A percentile compares a stretch with the other conserved stretches of the same genome.
Conservation (phyloP, 2,113 vertebrate genomes). For the Gnathonemus echidnorhynchus region DNA sequence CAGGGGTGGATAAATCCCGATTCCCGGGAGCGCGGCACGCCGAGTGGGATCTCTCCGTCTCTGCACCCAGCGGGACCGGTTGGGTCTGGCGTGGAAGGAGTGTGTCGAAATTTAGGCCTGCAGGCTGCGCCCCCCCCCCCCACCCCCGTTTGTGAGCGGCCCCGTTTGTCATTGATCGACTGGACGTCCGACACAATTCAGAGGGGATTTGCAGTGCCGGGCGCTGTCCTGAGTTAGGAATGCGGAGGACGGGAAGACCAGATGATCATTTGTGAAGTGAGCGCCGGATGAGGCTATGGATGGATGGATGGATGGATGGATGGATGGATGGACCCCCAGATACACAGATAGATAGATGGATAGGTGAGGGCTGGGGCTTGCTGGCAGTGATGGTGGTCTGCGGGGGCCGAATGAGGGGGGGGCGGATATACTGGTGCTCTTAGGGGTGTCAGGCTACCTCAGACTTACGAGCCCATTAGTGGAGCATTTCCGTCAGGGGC, state of each 20-base stretch:
- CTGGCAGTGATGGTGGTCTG: background rate
- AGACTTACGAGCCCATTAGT: slow-evolving; percentile 59
- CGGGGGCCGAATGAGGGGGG: background rate
- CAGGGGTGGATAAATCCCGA: background rate
- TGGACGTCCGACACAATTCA: background rate
- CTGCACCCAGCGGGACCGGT: background rate
- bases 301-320: background rate
- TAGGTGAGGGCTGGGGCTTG: background rate
- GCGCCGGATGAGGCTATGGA: background rate
- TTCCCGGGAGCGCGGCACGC: background rate
- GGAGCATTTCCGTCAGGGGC: slow-evolving; percentile 51
- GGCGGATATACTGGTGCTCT: slow-evolving; percentile 31
- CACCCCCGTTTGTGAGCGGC: no score
- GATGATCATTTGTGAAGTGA: background rate
- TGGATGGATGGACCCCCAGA: background rate
- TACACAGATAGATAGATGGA: background rate
- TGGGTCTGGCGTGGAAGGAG: background rate
- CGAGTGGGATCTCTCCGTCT: background rate
- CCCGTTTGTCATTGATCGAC: background rate
- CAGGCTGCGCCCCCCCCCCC: background rate
- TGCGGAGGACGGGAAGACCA: background rate
- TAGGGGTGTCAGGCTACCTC: slow-evolving; percentile 58
- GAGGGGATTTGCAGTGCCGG: background rate
- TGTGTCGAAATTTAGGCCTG: background rate
- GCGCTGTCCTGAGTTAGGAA: background rate